Base-by-base conservation (phyloP, 2,113 vertebrate genomes). In the Vireo altiloquus region DNA sequence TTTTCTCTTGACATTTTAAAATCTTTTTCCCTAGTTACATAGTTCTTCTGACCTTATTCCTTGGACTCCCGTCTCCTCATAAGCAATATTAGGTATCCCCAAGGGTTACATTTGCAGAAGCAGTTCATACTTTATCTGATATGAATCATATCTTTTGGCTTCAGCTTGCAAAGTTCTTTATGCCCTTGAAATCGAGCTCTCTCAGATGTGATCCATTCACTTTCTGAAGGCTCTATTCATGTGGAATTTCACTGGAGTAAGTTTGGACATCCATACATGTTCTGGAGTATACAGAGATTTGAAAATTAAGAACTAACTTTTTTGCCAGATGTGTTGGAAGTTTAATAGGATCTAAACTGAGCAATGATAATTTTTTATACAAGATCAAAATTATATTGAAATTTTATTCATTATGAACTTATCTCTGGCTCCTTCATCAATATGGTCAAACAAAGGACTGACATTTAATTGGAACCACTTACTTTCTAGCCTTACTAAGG, bases 31-130 rank as follows among this genome's bases (percentile, higher is more conserved):
- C 35, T 42, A 16, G 31, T 68, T 89, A 42, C 22, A 63, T 75
- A 49, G 12, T 90, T 18, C 22, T 96, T 92, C 64, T 94, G 59
- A 72, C 54, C 50, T 61, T 96, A 80, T 90, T 90, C 54, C 46
- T 80, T 87, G 76, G 64, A 87, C 83, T 83, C 35, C 10, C 15
- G 49, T 87, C 80, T 90, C 25, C 33, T 89, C 52, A 25, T 33
- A 89, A 63, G 39, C n/a, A 80, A 31, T 80, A 74, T 86, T 33
- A 83, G 39, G 60, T 83, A 90, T 40, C 56, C 72, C 35, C 87
- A 54, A 92, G 68, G 28, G 65, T 92, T 95, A 79, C 21, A 87
- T 89, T 97, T 95, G 88, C 82, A 80, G 91, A 95, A 96, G 74
- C 86, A 84, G 35, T 71, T 53, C 27, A 42, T 87, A 59, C 72